Conservation (phyloP, 2,797 vertebrate species). For the Synaphobranchus kaupii region DNA sequence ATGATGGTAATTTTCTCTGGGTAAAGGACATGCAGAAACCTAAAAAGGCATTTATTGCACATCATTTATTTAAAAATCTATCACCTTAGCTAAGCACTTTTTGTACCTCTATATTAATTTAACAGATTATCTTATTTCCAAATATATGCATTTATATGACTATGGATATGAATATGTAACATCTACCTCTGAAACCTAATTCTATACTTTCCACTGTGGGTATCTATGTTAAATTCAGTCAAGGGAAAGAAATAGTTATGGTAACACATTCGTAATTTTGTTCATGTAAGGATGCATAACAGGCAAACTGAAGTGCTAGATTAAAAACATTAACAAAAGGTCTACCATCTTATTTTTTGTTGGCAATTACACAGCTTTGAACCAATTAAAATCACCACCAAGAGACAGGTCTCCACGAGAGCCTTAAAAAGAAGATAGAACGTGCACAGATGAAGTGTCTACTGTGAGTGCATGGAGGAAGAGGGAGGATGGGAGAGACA, state of each 20-base stretch:
- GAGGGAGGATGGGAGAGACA: conserved; percentile 18
- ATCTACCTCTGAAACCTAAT: neutral
- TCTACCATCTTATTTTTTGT: neutral
- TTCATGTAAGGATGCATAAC: neutral
- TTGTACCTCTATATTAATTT: neutral
- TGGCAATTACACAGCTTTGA: neutral
- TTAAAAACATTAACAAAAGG: neutral
- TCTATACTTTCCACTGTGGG: neutral
- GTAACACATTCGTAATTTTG: neutral
- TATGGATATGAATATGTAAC: neutral
- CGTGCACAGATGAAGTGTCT: conserved; percentile 46
- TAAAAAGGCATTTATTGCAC: neutral
- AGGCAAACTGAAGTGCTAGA: neutral
- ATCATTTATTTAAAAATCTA: neutral
- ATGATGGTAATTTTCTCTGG: neutral
- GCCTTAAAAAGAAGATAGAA: conserved; percentile 37
- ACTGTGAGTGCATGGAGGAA: conserved; percentile 39
- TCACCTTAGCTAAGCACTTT: neutral
- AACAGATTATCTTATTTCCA: neutral
- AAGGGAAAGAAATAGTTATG: neutral
- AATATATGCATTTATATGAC: neutral
- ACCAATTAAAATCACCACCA: neutral
- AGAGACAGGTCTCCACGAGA: neutral
- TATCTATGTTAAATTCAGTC: no score
- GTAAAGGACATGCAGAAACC: neutral